Evolutionary conservation across 2,797 vertebrate genomes (phyloP).

Genomic region (Coluber constrictor): DNA sequence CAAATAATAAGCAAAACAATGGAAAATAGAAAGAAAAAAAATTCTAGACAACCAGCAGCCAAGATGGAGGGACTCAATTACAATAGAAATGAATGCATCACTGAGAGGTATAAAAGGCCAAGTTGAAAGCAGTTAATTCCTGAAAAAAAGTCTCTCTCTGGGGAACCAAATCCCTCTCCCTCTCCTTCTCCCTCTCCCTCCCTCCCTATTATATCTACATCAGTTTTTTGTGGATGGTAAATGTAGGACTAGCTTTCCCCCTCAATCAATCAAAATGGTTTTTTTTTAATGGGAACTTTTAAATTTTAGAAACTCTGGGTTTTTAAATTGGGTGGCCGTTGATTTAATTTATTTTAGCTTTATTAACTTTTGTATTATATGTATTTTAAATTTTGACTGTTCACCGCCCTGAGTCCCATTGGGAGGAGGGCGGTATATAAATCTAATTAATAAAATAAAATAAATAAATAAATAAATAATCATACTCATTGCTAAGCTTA

Average conservation of each 20-base stretch:
- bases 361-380: too few relatives aligned
- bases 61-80: neutral
- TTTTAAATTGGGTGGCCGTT: too few relatives aligned
- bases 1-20: neutral
- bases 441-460: too few relatives aligned
- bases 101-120: neutral
- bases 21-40: neutral
- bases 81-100: neutral
- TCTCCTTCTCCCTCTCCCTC: accelerated
- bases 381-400: too few relatives aligned
- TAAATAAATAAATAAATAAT: too few relatives aligned
- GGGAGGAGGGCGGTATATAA: too few relatives aligned
- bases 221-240: neutral
- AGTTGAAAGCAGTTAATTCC: neutral
- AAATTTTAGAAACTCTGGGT: too few relatives aligned
- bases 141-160: neutral
- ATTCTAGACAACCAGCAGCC: neutral
- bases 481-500: neutral
- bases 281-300: too few relatives aligned
- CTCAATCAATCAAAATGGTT: neutral
- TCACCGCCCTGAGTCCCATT: too few relatives aligned
- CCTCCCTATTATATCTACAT: neutral
- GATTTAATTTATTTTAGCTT: too few relatives aligned
- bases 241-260: neutral
- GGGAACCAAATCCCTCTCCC: neutral